Evolutionary conservation across 1,140 invertebrate genomes (phyloP).

Genomic region (Drosophila pectinifera): DNA sequence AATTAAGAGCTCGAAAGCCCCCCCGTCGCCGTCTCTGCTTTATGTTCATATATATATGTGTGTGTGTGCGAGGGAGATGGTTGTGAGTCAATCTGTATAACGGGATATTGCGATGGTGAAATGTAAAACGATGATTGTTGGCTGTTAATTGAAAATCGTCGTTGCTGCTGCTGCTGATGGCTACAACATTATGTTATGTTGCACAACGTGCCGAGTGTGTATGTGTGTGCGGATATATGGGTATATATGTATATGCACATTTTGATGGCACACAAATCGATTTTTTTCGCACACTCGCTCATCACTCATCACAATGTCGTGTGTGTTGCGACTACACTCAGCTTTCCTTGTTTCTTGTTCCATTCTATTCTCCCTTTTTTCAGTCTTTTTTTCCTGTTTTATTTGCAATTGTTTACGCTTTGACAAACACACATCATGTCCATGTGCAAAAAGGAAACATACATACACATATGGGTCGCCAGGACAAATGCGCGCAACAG

Average conservation of each 20-base stretch:
- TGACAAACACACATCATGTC: conserved; percentile 56
- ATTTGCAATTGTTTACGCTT: conserved; percentile 82
- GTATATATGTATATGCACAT: conserved; percentile 62
- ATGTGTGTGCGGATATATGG: not conserved
- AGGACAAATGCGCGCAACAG: conserved; percentile 73
- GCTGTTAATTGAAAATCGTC: conserved; percentile 70
- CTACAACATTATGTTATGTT: conserved; percentile 75
- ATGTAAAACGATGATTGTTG: conserved; percentile 55
- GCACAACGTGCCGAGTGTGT: conserved; percentile 53
- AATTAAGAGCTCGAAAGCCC: conserved; percentile 32
- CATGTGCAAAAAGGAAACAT: conserved; percentile 22
- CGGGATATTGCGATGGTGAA: conserved; percentile 53
- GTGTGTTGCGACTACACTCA: conserved; percentile 27
- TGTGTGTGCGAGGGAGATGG: conserved; percentile 21
- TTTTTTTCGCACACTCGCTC: conserved; percentile 64
- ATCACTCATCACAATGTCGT: conserved; percentile 38
- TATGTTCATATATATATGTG: not conserved
- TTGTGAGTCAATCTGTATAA: conserved; percentile 55
- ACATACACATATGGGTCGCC: conserved; percentile 48
- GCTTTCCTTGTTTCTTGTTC: conserved; percentile 24
- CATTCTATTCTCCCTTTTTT: conserved; percentile 22
- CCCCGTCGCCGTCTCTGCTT: not conserved
- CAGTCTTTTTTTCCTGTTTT: conserved; percentile 42
- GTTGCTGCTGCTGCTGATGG: not conserved
- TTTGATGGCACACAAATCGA: conserved; percentile 82